Conservation (phyloP, 2,113 vertebrate species). For the Colaptes auratus region DNA sequence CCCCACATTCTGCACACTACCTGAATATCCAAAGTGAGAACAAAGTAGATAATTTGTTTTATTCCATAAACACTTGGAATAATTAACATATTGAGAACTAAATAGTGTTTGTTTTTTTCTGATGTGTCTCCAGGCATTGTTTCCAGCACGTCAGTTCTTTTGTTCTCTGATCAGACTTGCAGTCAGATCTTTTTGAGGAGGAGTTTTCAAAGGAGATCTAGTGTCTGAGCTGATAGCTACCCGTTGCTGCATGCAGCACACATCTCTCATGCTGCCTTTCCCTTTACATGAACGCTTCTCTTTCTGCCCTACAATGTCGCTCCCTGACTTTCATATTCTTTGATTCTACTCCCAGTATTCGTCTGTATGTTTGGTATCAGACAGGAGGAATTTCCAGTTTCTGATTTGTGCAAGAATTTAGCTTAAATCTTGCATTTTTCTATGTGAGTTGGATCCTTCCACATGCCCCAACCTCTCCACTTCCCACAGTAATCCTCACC, state of each 20-base stretch:
- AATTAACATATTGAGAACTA: not conserved
- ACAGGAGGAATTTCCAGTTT: not conserved
- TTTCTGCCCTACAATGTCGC: not conserved
- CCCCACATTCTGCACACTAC: not conserved
- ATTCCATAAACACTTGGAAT: not conserved
- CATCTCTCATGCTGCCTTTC: rapidly evolving
- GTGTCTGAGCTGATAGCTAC: not conserved
- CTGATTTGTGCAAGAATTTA: not conserved
- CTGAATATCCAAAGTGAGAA: not conserved
- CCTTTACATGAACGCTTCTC: not conserved
- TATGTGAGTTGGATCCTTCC: no score
- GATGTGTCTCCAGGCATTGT: not conserved
- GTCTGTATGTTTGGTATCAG: not conserved
- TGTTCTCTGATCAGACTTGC: not conserved
- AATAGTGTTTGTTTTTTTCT: not conserved
- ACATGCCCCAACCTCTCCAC: not conserved
- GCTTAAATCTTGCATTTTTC: not conserved
- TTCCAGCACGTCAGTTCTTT: not conserved
- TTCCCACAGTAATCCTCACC: not conserved
- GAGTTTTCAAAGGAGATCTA: not conserved
- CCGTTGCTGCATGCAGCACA: not conserved
- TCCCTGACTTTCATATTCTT: not conserved
- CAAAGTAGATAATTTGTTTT: not conserved
- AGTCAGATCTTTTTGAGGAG: not conserved
- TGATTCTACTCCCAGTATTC: rapidly evolving